phyloP scores from a whole-genome alignment of 2,888 invertebrate species.

The Nymphalis c-album region DNA sequence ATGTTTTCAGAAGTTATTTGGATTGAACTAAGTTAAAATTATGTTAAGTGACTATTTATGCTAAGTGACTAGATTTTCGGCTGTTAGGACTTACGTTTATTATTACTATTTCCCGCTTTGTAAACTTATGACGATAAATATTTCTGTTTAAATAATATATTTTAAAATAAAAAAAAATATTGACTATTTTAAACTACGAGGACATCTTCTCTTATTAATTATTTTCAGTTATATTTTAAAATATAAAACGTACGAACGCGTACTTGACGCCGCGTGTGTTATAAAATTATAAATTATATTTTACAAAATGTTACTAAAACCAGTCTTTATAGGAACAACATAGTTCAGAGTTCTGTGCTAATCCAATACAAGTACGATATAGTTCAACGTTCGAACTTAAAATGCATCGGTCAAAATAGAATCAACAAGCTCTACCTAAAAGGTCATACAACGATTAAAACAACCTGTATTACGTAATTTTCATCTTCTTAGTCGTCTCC shows the following conservation, averaged over 20 bases:
- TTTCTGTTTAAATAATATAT: too few species aligned
- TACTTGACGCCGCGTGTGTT: too few species aligned
- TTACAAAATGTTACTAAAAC: neutral
- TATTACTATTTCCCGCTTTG: neutral
- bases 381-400: constrained; percentile 29
- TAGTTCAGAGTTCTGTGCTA: constrained; percentile 2
- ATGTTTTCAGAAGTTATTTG: neutral
- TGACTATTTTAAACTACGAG: too few species aligned
- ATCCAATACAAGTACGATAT: constrained; percentile 23
- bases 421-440: constrained; percentile 25
- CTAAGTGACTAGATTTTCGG: constrained; percentile 6
- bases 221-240: too few species aligned
- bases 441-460: constrained; percentile 5
- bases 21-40: neutral
- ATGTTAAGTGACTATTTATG: neutral
- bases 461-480: constrained; percentile 73
- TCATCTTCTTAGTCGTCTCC: constrained; percentile 77
- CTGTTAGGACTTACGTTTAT: neutral
- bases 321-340: neutral
- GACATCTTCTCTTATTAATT: too few species aligned
- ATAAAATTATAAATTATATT: too few species aligned
- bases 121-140: too few species aligned
- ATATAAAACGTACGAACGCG: too few species aligned
- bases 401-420: constrained; percentile 29
- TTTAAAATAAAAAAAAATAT: too few species aligned